Evolutionary conservation across 2,888 invertebrate genomes (phyloP).

Genomic region (Adineta ricciae): DNA sequence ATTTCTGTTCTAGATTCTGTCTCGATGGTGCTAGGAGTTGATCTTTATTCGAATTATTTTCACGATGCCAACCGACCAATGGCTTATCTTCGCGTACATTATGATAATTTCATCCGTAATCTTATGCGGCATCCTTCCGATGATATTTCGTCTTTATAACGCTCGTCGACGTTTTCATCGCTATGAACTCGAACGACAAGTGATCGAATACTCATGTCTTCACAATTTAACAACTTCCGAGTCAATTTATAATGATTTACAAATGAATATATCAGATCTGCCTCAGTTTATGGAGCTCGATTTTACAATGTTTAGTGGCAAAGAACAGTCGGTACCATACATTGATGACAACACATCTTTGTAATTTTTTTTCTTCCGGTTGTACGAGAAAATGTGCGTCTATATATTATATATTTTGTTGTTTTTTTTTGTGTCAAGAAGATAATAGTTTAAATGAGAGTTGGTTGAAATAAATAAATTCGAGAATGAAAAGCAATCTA

Average conservation of each 20-base stretch:
- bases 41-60: not conserved
- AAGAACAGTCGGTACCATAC: not conserved
- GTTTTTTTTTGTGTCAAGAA: too few species aligned
- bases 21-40: not conserved
- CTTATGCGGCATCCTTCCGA: not conserved
- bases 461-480: too few species aligned
- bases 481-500: too few species aligned
- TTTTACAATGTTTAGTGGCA: not conserved
- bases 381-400: not conserved
- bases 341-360: not conserved
- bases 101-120: not conserved
- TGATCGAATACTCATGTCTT: not conserved
- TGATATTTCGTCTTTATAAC: not conserved
- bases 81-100: not conserved
- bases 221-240: not conserved
- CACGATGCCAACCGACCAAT: not conserved
- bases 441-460: too few species aligned
- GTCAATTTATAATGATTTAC: not conserved
- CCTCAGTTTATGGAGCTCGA: not conserved
- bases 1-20: not conserved
- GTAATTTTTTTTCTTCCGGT: not conserved
- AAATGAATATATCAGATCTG: not conserved
- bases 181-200: not conserved
- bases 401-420: too few species aligned
- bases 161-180: not conserved